Evolutionary conservation across 2,888 invertebrate species (phyloP).

Genomic region (Laspeyria flexula): DNA sequence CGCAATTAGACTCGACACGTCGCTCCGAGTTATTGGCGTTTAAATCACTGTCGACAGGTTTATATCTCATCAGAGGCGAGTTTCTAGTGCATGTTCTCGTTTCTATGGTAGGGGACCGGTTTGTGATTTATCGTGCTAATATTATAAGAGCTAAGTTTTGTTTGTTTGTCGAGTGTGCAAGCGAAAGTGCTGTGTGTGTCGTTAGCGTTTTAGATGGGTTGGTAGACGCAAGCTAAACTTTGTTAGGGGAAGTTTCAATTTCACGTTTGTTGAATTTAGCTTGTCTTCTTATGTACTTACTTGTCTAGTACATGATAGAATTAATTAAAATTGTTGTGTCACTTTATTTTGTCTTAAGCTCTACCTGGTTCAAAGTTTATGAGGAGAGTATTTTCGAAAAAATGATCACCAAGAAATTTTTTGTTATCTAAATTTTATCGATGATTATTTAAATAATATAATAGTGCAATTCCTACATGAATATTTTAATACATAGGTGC

Average conservation of each 20-base stretch:
- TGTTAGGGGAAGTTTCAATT: not conserved
- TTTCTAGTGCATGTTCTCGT: conserved; percentile 29
- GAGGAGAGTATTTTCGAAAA: no score
- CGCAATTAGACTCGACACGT: conserved; percentile 54
- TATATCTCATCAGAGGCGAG: conserved; percentile 41
- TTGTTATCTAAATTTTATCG: no score
- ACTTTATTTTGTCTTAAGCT: no score
- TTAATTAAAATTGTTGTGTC: no score
- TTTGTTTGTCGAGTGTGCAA: conserved; percentile 1
- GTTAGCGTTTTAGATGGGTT: not conserved
- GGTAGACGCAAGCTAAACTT: not conserved
- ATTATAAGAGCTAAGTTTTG: conserved; percentile 10
- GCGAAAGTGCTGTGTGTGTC: not conserved
- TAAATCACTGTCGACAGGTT: conserved; percentile 57
- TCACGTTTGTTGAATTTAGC: not conserved
- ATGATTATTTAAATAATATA: no score
- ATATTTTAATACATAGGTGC: no score
- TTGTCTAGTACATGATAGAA: not conserved
- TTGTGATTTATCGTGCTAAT: conserved; percentile 16
- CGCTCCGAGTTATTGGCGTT: conserved; percentile 52
- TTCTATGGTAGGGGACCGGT: conserved; percentile 38
- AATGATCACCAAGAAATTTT: no score
- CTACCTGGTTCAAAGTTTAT: no score
- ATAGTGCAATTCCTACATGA: no score
- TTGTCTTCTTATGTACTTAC: not conserved